Evolutionary conservation across 2,797 vertebrate genomes (phyloP).

Genomic region (Apogon hyalosoma): DNA sequence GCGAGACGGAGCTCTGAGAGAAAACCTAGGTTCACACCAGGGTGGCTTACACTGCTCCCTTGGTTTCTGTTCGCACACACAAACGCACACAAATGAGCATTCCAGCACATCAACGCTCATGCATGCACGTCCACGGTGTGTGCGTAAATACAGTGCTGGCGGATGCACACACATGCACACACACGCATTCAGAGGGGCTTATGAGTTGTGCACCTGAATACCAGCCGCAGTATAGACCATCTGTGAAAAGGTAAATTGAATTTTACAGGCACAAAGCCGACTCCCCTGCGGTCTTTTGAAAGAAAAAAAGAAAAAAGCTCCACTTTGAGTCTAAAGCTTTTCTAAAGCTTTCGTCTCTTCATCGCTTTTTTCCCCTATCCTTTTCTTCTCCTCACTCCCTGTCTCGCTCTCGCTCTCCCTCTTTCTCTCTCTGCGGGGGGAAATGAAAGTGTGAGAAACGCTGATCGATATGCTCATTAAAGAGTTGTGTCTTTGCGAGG

Average conservation of each 20-base stretch:
- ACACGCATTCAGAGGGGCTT: constrained; percentile 54
- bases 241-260: constrained; percentile 83
- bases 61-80: constrained; percentile 30
- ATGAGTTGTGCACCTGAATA: constrained; percentile 62
- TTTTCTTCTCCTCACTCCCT: constrained; percentile 46
- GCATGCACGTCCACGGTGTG: constrained; percentile 22
- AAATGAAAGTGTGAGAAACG: constrained; percentile 74
- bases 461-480: constrained; percentile 81
- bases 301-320: constrained; percentile 58
- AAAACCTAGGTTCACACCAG: constrained; percentile 68
- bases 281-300: constrained; percentile 72
- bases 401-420: constrained; percentile 12
- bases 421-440: constrained; percentile 57
- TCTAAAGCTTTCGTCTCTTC: constrained; percentile 74
- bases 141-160: constrained; percentile 16
- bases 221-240: constrained; percentile 64
- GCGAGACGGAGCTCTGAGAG: constrained; percentile 67
- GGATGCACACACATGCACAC: constrained; percentile 23
- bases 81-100: constrained; percentile 16
- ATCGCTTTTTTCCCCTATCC: constrained; percentile 32
- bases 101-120: background rate
- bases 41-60: constrained; percentile 60
- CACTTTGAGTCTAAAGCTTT: constrained; percentile 79
- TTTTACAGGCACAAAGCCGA: constrained; percentile 81
- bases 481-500: constrained; percentile 70